Conservation (phyloP, 2,797 vertebrate genomes). For the Bufotes viridis region DNA sequence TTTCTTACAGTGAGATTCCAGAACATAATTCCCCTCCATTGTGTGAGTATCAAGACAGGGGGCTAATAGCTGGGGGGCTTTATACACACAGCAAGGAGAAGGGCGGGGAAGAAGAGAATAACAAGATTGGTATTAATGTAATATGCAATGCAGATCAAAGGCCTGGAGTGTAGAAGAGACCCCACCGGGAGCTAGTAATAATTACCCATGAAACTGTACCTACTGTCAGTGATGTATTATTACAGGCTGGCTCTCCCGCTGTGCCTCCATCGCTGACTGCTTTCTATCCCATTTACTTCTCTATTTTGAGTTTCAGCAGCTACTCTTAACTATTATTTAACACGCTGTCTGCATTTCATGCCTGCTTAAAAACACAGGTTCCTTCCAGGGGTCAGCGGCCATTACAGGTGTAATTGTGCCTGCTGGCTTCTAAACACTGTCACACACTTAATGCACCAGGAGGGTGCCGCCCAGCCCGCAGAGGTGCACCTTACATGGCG, state of each 20-base stretch:
- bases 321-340: constrained; percentile 44
- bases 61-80: constrained; percentile 9
- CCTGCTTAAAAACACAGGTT: constrained; percentile 5
- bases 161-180: constrained; percentile 23
- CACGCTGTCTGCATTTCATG: constrained; percentile 40
- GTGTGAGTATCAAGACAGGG: too few relatives aligned
- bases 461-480: constrained; percentile 25
- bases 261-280: neutral
- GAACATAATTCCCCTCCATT: neutral
- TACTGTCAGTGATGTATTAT: constrained; percentile 28
- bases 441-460: constrained; percentile 31
- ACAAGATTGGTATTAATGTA: constrained; percentile 40
- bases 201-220: constrained; percentile 28
- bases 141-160: constrained; percentile 48
- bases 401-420: constrained; percentile 34
- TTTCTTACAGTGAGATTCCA: neutral
- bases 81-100: constrained; percentile 39
- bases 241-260: constrained; percentile 15
- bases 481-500: neutral
- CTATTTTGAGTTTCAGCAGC: constrained; percentile 11
- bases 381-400: neutral
- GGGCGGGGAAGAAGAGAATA: constrained; percentile 34
- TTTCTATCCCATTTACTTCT: constrained; percentile 19
- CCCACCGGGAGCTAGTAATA: constrained; percentile 37
- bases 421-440: constrained; percentile 17